Base-by-base conservation (phyloP, 1,140 invertebrate species). In the Aphaenogaster floridana region DNA sequence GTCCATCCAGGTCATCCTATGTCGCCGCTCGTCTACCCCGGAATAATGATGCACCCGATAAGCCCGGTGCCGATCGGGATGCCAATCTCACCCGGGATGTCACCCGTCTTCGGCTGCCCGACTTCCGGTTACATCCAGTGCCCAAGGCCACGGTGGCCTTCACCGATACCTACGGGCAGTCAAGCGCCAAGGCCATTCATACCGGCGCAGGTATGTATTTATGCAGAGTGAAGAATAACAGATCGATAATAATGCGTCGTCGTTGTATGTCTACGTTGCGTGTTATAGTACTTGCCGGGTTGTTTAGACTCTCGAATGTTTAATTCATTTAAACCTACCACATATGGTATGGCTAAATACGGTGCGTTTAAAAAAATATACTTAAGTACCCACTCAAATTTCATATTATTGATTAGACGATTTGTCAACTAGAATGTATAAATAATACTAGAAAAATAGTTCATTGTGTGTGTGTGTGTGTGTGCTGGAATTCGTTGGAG, bases 71-170 rank as follows among this genome's bases (percentile, higher is more conserved):
- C 95, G 5, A 95, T 95, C 13, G 94, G 94, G 4, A 93, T 94
- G 91, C 94, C 94, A 6, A 94, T 95, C 64, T 95, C 94, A 11
- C 94, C 94, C 11, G 94, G 93, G n/a, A 93, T 95, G 87, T 95
- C 94, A 59, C 95, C 95, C 7, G 92, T 95, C 48, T 94, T 95
- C 74, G 94, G 95, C 15, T 92, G 91, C 48, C 93, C 95, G 59
- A 90, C 94, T 3, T 88, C 94, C 0, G 93, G 95, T 39, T 96
- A 93, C 83, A 95, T 96, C 45, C 96, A 96, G 34, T 97, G 97
- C 89, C 97, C 97, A 3, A 94, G 97, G 90, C 97, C 97, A 8
- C 95, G 96, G 72, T 97, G 97, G 97, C 96, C 96, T 13, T 94
- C 94, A 15, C 94, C 95, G 34, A 89, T 95, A 74, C 94, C 95